Evolutionary conservation across 2,113 vertebrate species (phyloP).

Genomic region (Odocoileus virginianus): DNA sequence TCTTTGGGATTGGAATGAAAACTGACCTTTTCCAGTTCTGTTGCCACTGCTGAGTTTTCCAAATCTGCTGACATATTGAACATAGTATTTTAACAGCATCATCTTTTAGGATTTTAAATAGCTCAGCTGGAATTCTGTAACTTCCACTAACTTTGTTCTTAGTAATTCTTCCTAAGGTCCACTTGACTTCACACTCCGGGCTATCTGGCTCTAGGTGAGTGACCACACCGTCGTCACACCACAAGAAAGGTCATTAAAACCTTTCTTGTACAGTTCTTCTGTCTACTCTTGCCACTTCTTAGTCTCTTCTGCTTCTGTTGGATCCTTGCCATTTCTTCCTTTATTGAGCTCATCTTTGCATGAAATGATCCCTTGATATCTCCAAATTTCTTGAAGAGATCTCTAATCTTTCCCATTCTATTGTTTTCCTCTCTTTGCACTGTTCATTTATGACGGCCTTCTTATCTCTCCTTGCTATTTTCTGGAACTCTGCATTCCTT

Average conservation of each 20-base stretch:
- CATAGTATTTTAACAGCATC: not conserved
- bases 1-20: not conserved
- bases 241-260: not conserved
- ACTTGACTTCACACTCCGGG: not conserved
- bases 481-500: not conserved
- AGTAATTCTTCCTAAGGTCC: not conserved
- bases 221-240: rapidly evolving
- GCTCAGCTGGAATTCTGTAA: not conserved
- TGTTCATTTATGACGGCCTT: not conserved
- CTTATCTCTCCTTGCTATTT: not conserved
- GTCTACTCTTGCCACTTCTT: not conserved
- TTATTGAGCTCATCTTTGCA: not conserved
- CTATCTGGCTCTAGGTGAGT: not conserved
- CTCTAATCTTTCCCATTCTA: not conserved
- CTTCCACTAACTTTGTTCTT: not conserved
- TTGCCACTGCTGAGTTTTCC: not conserved
- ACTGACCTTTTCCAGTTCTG: not conserved
- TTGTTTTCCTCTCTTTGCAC: not conserved
- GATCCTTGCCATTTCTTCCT: not conserved
- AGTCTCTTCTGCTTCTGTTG: not conserved
- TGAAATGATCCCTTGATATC: not conserved
- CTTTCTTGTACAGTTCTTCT: not conserved
- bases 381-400: not conserved
- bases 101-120: not conserved
- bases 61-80: not conserved